Conservation (phyloP, 2,797 vertebrate species). For the Pelochelys cantorii region DNA sequence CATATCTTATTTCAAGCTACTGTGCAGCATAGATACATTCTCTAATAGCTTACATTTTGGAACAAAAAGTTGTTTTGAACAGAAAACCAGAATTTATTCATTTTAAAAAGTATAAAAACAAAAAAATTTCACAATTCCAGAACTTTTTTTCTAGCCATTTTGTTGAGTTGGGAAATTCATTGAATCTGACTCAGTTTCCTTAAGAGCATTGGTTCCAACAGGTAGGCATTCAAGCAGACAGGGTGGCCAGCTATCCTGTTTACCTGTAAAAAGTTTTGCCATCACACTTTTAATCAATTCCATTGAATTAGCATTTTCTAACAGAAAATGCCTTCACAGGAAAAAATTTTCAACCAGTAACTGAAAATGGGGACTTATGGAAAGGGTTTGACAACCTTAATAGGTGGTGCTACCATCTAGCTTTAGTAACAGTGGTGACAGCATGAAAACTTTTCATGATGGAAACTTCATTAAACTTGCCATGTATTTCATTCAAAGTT, state of each 20-base stretch:
- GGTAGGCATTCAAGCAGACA: neutral
- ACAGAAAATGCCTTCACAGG: neutral
- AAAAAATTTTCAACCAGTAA: neutral
- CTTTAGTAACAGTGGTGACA: neutral
- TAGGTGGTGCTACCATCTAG: neutral
- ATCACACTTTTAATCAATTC: neutral
- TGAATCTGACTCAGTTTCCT: neutral
- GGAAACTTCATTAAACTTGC: neutral
- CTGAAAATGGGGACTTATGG: neutral
- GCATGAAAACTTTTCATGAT: accelerated
- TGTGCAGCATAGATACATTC: too few species aligned
- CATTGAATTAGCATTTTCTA: neutral
- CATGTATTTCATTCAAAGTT: neutral
- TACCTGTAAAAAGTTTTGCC: neutral
- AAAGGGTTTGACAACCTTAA: neutral
- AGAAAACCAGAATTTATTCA: neutral
- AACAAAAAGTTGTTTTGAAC: neutral
- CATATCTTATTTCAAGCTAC: too few species aligned
- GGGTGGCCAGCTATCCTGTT: neutral
- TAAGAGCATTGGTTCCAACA: neutral
- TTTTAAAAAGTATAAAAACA: neutral
- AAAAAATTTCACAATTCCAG: neutral
- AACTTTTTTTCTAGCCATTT: neutral
- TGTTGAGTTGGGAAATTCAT: neutral
- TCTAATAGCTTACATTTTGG: neutral